Conservation (phyloP, 1,140 invertebrate genomes). For the Amphibalanus amphitrite region DNA sequence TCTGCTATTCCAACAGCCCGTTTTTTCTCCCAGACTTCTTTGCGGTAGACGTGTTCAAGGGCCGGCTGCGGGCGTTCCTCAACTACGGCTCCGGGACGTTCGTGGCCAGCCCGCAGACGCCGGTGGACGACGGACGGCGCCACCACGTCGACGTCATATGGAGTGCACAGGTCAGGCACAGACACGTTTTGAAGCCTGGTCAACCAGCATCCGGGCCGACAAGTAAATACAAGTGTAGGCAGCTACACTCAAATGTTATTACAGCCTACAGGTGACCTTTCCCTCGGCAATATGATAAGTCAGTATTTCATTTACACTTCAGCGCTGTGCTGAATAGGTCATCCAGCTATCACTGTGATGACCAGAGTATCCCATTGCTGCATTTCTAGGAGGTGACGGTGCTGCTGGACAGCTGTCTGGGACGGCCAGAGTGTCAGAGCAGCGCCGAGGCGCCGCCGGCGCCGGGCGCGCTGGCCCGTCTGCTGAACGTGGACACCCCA, state of each 20-base stretch:
- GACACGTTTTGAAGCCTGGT: no score
- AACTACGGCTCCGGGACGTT: slow-evolving; percentile 11
- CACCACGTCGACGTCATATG: background rate
- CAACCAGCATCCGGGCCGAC: no score
- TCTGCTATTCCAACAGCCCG: no score
- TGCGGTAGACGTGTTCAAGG: slow-evolving; percentile 9
- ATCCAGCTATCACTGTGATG: no score
- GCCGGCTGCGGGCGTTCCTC: slow-evolving; percentile 7
- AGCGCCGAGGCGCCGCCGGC: background rate
- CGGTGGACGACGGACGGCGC: background rate
- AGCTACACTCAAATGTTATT: no score
- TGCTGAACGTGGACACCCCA: slow-evolving; percentile 79
- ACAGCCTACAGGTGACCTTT: no score
- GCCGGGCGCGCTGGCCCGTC: no score
- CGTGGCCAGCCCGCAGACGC: background rate
- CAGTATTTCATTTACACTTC: no score
- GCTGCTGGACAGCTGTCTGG: background rate
- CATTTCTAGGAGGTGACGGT: background rate
- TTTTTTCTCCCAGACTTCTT: slow-evolving; percentile 11
- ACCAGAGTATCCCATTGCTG: no score
- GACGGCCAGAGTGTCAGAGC: background rate
- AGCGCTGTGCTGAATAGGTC: no score
- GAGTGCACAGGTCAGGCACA: background rate
- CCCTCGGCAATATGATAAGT: no score
- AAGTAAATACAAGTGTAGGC: no score